Evolutionary conservation across 2,797 vertebrate species (phyloP).

Genomic region (Kryptolebias ocellatus): DNA sequence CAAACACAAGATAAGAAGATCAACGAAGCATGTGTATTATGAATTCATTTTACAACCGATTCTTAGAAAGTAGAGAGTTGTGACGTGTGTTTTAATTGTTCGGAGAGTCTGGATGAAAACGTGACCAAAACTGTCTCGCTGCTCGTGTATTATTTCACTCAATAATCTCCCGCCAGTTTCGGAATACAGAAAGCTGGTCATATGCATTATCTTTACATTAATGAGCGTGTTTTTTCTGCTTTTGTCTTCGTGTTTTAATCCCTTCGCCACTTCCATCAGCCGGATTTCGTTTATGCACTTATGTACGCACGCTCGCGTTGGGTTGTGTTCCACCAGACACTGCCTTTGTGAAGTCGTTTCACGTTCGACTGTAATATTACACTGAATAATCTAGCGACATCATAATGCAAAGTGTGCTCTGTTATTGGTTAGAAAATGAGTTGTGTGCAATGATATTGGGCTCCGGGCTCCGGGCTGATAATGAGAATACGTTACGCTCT

Average conservation of each 20-base stretch:
- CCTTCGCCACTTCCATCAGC: conserved; percentile 49
- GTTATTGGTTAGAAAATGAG: conserved; percentile 42
- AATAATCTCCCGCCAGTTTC: conserved; percentile 1
- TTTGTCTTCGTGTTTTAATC: conserved; percentile 50
- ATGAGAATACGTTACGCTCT: conserved; percentile 59
- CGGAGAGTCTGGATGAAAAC: conserved; percentile 43
- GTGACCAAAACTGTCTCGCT: conserved; percentile 63
- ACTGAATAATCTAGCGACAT: conserved; percentile 40
- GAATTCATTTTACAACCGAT: conserved; percentile 15
- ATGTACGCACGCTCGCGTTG: conserved; percentile 13
- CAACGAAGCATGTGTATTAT: conserved; percentile 45
- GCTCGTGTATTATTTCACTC: conserved; percentile 38
- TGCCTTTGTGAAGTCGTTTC: conserved; percentile 40
- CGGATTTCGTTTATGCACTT: conserved; percentile 42
- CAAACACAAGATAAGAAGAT: conserved; percentile 33
- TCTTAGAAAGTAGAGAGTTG: conserved; percentile 33
- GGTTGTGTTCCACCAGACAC: conserved; percentile 32
- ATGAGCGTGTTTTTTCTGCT: conserved; percentile 25
- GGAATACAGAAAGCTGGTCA: conserved; percentile 28
- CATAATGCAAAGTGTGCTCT: conserved; percentile 25
- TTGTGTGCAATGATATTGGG: conserved; percentile 48
- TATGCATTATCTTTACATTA: conserved; percentile 62
- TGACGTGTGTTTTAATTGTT: conserved; percentile 32
- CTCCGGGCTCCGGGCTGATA: conserved; percentile 42
- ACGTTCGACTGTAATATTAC: conserved; percentile 41